These are phyloP conservation scores for Limnephilus lunatus DNA, from an alignment of 2,888 invertebrate genomes.

Conservation along the genomic window DNA sequence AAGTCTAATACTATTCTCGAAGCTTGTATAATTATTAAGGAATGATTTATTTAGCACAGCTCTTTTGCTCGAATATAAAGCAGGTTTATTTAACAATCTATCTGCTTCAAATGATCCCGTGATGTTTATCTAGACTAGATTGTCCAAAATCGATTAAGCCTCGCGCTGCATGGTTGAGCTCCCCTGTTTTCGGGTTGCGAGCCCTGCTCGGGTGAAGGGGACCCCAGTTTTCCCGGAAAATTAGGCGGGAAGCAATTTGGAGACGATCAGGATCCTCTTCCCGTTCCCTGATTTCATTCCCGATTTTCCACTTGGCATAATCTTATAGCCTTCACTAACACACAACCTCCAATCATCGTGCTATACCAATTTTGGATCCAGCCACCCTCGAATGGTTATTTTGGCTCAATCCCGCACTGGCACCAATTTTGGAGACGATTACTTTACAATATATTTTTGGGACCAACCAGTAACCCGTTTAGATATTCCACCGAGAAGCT, in stretches of 20 bases:
- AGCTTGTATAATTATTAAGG: too few relatives aligned
- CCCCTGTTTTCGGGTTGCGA: background rate
- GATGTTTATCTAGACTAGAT: background rate
- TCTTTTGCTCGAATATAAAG: background rate
- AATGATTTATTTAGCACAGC: too few relatives aligned
- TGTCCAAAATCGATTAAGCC: background rate
- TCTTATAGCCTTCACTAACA: slow-evolving; percentile 46
- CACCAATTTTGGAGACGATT: background rate
- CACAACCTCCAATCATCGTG: slow-evolving; percentile 16
- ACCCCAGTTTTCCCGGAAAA: slow-evolving; percentile 30
- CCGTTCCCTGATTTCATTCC: slow-evolving; percentile 52
- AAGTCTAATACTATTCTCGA: too few relatives aligned
- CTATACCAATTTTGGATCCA: background rate
- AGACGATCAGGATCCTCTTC: slow-evolving; percentile 49
- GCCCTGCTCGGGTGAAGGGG: background rate
- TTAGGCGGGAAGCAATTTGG: slow-evolving; percentile 51
- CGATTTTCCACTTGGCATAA: slow-evolving; percentile 59
- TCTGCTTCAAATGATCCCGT: background rate
- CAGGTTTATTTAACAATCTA: background rate
- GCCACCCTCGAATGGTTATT: background rate
- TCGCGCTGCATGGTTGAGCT: background rate
- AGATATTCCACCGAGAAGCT: background rate
- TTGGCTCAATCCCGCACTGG: background rate
- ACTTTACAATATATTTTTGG: background rate
- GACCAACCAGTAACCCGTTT: background rate